These are phyloP conservation scores for Boulengeromyrus knoepffleri DNA, from an alignment of 2,113 vertebrate genomes.

Conservation along the genomic window DNA sequence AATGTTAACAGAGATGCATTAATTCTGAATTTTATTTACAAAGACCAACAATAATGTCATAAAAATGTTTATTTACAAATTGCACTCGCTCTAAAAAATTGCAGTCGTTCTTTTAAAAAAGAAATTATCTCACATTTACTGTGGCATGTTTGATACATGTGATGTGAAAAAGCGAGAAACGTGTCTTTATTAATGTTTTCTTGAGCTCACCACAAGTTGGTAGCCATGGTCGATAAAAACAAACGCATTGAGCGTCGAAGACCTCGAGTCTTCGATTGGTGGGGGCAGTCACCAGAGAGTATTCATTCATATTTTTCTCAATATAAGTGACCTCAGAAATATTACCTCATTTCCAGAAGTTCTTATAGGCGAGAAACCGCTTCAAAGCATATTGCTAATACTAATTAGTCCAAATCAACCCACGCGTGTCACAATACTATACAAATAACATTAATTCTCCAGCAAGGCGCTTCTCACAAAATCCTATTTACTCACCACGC, in stretches of 20 bases:
- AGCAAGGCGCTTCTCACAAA: not conserved
- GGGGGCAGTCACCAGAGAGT: not conserved
- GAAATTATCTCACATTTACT: not conserved
- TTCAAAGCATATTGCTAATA: not conserved
- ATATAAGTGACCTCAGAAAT: not conserved
- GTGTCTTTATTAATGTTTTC: not conserved
- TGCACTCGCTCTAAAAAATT: not conserved
- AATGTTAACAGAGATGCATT: not conserved
- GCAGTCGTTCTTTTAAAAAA: not conserved
- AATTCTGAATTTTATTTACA: not conserved
- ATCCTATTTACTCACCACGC: not conserved
- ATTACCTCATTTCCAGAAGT: not conserved
- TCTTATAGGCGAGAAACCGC: not conserved
- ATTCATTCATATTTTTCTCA: not conserved
- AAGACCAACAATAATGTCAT: not conserved
- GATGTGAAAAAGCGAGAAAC: not conserved
- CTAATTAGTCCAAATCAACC: not conserved
- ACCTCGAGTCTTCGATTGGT: not conserved
- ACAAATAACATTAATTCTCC: not conserved
- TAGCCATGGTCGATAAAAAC: not conserved
- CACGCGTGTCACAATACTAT: not conserved
- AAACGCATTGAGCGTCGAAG: not conserved
- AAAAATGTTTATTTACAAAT: not conserved
- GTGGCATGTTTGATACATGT: not conserved
- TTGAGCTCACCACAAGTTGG: not conserved